Evolutionary conservation across 1,140 invertebrate genomes (phyloP), one percentile per base, ranked within the genome.

Genomic region (Thrips palmi): DNA sequence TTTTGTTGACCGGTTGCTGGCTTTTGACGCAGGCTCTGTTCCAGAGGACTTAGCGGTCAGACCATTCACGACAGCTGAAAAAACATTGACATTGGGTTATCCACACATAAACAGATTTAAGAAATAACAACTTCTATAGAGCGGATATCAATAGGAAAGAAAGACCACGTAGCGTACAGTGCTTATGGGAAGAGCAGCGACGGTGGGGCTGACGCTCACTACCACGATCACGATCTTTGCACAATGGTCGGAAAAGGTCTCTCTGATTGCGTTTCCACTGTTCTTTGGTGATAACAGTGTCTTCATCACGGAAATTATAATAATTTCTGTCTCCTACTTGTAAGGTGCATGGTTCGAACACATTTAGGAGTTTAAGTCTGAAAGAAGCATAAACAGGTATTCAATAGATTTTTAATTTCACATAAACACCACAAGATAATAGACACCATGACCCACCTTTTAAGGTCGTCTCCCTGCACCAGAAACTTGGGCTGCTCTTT

Each of bases 281-380:
- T 36, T 68, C 63, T 22, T 65, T 54, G 0, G 61, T 63, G 28
- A 70, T 58, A 7, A 71, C 53, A 23, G 57, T 55, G 43, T 77
- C 74, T 22, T 54, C 53, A 6, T 66, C 63, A 51, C 66, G 67
- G 20, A 76, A 59, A 1, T 60, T 58, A 54, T 78, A 78, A 47
- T 67, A 70, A 49, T 77, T 79, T 42, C 79, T 66, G 60, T 91
- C 84, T 30, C 83, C 84, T 24, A 91, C 74, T 64, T 89, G 84
- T 30, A 85, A 63, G 30, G 80, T 83, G 52, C 82, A 87, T n/a
- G 82, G 76, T 48, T 84, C 78, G 51, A 88, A 89, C 15, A 85
- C 72, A 53, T 87, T 86, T 18, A 89, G 59, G 31, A 78, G 62
- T 48, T 80, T 78, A 1, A 89, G 52, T 43, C 77, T 69, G 48